Evolutionary conservation across 2,888 invertebrate genomes (phyloP).

Genomic region (Epinotia bilunana): DNA sequence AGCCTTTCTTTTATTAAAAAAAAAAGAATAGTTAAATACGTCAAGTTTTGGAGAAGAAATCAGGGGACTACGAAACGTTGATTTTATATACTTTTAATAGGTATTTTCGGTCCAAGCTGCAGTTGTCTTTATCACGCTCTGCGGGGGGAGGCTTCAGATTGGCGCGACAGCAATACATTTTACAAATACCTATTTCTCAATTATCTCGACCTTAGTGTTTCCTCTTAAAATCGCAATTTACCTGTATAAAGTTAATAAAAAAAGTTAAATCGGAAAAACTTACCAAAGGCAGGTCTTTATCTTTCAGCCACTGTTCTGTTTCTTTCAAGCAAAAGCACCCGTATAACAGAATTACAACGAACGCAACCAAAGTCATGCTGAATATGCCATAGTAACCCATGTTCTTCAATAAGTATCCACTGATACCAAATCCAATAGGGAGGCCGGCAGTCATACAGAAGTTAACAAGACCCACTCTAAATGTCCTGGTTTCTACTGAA

Average conservation of each 20-base stretch:
- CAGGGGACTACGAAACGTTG: no score
- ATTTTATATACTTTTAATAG: no score
- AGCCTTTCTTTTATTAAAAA: no score
- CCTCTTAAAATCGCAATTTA: no score
- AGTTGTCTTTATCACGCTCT: no score
- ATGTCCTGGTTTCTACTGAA: conserved; percentile 83
- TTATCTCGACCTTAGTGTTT: no score
- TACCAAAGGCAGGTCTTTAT: conserved; percentile 69
- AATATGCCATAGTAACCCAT: conserved; percentile 80
- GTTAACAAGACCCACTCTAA: conserved; percentile 86
- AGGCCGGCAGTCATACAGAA: conserved; percentile 85
- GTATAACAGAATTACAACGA: conserved; percentile 87
- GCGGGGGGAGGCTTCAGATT: no score
- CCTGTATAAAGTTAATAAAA: background rate
- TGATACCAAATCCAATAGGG: conserved; percentile 82
- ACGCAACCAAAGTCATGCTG: conserved; percentile 67
- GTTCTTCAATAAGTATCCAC: conserved; percentile 76
- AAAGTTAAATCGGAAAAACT: conserved; percentile 54
- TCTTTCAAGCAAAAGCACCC: conserved; percentile 89
- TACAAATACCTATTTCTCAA: no score
- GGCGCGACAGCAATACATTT: no score
- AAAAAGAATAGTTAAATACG: no score
- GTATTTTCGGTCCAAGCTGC: no score
- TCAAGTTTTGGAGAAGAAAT: no score
- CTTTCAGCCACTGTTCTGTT: conserved; percentile 74